Base-by-base conservation (phyloP, 2,797 vertebrate species). In the Heteromormyrus szaboi region DNA sequence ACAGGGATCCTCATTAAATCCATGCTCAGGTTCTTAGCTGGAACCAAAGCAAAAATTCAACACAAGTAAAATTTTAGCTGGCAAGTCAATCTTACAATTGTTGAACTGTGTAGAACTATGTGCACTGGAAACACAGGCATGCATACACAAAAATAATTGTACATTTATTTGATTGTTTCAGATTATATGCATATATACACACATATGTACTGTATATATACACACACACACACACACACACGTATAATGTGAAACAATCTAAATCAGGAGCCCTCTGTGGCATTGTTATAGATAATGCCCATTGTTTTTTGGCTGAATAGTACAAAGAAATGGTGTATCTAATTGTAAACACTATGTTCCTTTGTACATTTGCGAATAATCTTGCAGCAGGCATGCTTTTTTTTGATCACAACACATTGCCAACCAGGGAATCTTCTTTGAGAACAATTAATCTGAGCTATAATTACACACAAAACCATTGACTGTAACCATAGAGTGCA, bases 1-100 rank as follows among this genome's bases (percentile, higher is more conserved):
- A 95, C 92, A 92, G 93, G 93, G 95, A 92, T 95, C 95, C 94
- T 95, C 94, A 94, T 95, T 95, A 96, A 95, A 94, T 95, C 95
- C 93, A 95, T 95, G 94, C 93, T 92, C 93, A 93, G 94, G 93
- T 96, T 95, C 95, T 95, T 96, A 86, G 53, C 29, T 56, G 85
- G 53, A 59, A n/a, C 53, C 44, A 84, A 48, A 84, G 81, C 25
- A 48, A 25, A 84, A 56, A 54, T 41, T 86, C 48, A 19, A 4
- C 22, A 1, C 25, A 33, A 51, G 56, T 33, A 56, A 86, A 2
- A 29, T 86, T 41, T 59, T 25, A 19, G 53, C 37, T 86, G 59
- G 25, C 53, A 86, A 51, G 51, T 54, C 29, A 37, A 46, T 48
- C 3, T 51, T 50, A 11, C 48, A n/a, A 51, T 84, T 46, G 44